Conservation (phyloP, 2,888 invertebrate genomes). For the Ochlodes sylvanus region DNA sequence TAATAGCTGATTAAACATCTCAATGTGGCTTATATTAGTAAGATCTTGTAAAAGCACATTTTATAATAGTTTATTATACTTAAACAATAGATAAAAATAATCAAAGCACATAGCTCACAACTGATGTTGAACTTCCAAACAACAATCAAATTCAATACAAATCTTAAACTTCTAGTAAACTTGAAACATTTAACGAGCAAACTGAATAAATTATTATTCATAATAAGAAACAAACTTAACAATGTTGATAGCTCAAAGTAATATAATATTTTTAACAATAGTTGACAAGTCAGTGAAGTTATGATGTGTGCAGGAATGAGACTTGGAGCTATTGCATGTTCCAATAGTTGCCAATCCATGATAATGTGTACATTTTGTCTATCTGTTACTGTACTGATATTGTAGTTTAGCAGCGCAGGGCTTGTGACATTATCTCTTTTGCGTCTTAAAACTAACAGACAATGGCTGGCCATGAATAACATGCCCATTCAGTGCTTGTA, state of each 20-base stretch:
- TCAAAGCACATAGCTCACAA: slow-evolving; percentile 81
- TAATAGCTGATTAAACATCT: slow-evolving; percentile 85
- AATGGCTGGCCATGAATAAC: slow-evolving; percentile 78
- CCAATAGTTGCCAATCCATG: slow-evolving; percentile 75
- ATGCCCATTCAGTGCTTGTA: slow-evolving; percentile 81
- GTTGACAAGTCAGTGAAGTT: slow-evolving; percentile 72
- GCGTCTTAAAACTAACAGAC: slow-evolving; percentile 83
- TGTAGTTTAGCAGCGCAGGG: slow-evolving; percentile 71
- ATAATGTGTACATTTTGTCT: slow-evolving; percentile 70
- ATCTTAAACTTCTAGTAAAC: slow-evolving; percentile 84
- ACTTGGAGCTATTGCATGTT: slow-evolving; percentile 63
- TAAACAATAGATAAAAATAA: slow-evolving; percentile 84
- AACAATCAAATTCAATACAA: slow-evolving; percentile 82
- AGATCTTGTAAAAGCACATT: slow-evolving; percentile 85
- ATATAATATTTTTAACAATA: slow-evolving; percentile 82
- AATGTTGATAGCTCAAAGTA: slow-evolving; percentile 84
- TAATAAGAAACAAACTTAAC: slow-evolving; percentile 84
- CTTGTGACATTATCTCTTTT: slow-evolving; percentile 83
- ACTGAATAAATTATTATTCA: slow-evolving; percentile 85
- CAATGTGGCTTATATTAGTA: slow-evolving; percentile 83
- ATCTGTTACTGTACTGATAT: slow-evolving; percentile 82
- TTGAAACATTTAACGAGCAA: slow-evolving; percentile 85
- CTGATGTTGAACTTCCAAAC: slow-evolving; percentile 77
- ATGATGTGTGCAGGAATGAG: slow-evolving; percentile 64
- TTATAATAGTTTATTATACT: slow-evolving; percentile 81